Evolutionary conservation across 2,888 invertebrate genomes (phyloP), one percentile per base, ranked within the genome.

Genomic region (Drosophila subsilvestris): DNA sequence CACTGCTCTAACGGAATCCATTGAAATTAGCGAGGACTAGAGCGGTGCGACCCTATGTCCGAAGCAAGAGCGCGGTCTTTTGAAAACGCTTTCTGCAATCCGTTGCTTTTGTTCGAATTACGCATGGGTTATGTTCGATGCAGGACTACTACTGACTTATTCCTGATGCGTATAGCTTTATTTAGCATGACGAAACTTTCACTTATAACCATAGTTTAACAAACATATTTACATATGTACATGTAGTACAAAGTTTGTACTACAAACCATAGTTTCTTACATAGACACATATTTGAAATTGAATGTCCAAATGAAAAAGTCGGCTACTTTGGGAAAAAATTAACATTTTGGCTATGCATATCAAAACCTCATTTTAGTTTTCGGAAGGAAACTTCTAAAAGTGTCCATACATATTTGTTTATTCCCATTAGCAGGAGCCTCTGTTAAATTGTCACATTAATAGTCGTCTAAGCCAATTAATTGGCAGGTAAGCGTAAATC

Each of bases 31-130:
- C 3, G 20, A 43, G 53, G 0, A 74, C 59, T 63, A 17, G 57
- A 81, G 70, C 48, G 65, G 82, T 44, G 4, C 9, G 25, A 27
- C 74, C 54, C 50, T 42, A 65, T 9, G 1, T 3, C 12, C 0
- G 1, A 3, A 1, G 18, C 29, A 76, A 63, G 80, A 75, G 75
- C 45, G 42, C 32, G 9, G 3, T 43, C 12, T 10, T 44, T 76
- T 63, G 70, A 54, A 60, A 76, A 57, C 67, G 76, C 79, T 78
- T 63, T 55, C 8, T 5, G 51, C 18, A 12, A 17, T 9, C 5
- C 18, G 43, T 10, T 48, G 44, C 20, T 47, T 27, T 37, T 37
- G 37, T 37, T 37, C 7, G n/a, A 37, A n/a, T 37, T 14, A 37
- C 37, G 7, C 37, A 37, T 37, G 37, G n/a, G 37, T n/a, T 37